Percentiles rank a stretch among this genome's conserved stretches.
These are phyloP conservation scores for Premnoplex brunnescens DNA, from an alignment of 2,797 vertebrate species.

Conservation along the genomic window DNA sequence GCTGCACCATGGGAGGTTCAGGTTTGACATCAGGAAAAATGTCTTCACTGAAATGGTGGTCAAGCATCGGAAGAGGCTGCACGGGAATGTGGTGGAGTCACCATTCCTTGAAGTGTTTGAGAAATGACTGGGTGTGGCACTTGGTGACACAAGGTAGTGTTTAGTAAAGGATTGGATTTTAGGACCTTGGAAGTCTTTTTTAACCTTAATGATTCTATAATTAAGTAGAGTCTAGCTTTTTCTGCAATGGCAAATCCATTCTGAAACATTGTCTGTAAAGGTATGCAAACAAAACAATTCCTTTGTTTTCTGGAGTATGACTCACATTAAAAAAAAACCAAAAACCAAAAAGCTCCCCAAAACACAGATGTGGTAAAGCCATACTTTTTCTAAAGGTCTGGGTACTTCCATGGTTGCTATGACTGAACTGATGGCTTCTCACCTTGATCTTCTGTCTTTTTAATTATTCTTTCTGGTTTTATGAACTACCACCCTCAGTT, in stretches of 20 bases:
- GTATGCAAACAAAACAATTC: neutral
- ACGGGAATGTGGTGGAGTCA: too few species aligned
- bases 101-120: too few species aligned
- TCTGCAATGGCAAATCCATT: neutral
- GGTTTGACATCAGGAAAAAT: too few species aligned
- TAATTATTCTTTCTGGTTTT: neutral
- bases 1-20: too few species aligned
- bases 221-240: too few species aligned
- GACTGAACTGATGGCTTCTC: neutral
- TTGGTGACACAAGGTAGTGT: too few species aligned
- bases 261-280: neutral
- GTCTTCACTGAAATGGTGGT: too few species aligned
- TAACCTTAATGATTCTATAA: too few species aligned
- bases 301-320: neutral
- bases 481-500: neutral
- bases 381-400: neutral
- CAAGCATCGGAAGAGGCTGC: too few species aligned
- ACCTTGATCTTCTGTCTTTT: neutral
- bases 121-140: too few species aligned
- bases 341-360: neutral
- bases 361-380: neutral
- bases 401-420: neutral
- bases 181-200: too few species aligned
- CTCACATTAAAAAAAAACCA: neutral
- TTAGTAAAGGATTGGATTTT: too few species aligned